Conservation (phyloP, 2,797 vertebrate genomes). For the Pangasius mekongensis region DNA sequence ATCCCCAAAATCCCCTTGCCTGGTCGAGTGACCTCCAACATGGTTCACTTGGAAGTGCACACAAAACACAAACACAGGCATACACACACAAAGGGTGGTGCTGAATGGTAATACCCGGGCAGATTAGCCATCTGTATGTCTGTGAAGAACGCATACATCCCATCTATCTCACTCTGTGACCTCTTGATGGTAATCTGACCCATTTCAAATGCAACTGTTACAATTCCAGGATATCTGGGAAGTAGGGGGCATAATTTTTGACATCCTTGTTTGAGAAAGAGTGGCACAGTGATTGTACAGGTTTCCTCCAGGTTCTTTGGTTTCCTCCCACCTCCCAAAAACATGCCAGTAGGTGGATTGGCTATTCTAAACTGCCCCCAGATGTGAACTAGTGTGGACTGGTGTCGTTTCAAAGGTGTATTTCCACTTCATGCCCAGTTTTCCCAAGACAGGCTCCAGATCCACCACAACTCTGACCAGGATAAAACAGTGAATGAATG, state of each 20-base stretch:
- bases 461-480: background rate
- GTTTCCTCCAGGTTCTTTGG: background rate
- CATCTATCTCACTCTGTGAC: background rate
- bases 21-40: conserved; percentile 11
- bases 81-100: background rate
- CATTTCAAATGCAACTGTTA: conserved; percentile 1
- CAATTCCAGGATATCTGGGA: background rate
- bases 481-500: background rate
- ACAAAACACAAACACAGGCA: conserved; percentile 2
- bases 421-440: background rate
- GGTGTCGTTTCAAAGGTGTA: background rate
- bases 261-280: background rate
- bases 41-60: background rate
- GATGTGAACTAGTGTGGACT: background rate
- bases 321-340: background rate
- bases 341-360: background rate
- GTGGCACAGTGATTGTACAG: background rate
- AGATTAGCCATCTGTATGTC: conserved; percentile 12
- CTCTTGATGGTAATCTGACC: background rate
- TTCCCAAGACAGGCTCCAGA: background rate
- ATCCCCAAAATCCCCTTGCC: conserved; percentile 7
- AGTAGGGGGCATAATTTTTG: background rate
- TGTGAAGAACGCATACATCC: background rate
- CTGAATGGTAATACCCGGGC: background rate
- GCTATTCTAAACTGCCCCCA: background rate